Conservation (phyloP, 2,797 vertebrate species). For the Coracias cyanogaster region DNA sequence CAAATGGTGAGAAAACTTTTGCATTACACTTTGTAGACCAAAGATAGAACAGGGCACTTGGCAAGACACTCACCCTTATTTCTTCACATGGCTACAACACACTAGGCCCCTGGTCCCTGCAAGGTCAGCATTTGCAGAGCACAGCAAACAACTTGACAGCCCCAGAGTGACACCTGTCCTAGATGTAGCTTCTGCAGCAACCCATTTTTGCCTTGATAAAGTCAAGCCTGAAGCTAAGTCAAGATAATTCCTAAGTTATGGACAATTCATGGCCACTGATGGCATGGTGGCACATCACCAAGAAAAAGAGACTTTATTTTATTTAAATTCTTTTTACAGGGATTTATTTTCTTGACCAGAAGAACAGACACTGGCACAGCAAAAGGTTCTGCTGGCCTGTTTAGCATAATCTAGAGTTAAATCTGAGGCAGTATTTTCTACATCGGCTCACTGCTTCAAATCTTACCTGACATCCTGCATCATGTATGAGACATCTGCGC, state of each 20-base stretch:
- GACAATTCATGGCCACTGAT: background rate
- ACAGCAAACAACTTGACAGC: background rate
- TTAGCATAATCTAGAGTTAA: conserved; percentile 15
- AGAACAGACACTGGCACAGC: background rate
- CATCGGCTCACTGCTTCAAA: background rate
- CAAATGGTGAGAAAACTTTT: background rate
- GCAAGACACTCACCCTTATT: background rate
- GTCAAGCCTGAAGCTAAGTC: background rate
- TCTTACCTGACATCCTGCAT: conserved; percentile 69
- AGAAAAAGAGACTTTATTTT: background rate
- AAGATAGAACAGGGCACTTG: background rate
- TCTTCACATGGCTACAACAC: background rate
- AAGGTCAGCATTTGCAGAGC: background rate
- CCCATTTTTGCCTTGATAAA: background rate
- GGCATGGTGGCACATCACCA: background rate
- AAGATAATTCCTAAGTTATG: background rate
- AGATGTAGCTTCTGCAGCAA: background rate
- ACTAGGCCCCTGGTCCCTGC: background rate
- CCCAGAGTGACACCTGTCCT: background rate
- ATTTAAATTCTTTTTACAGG: background rate
- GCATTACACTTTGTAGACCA: background rate
- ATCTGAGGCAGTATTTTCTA: background rate
- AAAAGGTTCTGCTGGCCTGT: background rate
- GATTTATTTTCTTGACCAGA: background rate
- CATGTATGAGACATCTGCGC: conserved; percentile 65